These are phyloP conservation scores for Cephus pygmeus DNA, from an alignment of 2,888 invertebrate species.

Conservation along the genomic window DNA sequence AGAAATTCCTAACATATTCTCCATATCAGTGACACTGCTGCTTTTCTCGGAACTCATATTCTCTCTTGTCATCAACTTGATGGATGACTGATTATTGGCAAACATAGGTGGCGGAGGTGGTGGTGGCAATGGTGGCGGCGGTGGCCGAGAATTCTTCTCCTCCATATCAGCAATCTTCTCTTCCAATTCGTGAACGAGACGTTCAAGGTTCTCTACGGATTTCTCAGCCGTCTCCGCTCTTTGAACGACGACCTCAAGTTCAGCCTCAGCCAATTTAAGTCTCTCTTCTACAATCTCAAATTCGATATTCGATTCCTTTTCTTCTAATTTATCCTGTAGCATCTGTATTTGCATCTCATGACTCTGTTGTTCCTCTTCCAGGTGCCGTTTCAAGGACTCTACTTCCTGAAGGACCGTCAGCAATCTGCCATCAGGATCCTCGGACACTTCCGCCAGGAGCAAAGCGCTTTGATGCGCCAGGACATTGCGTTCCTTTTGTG, in stretches of 20 bases:
- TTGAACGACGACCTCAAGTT: slow-evolving; percentile 72
- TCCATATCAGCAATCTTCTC: slow-evolving; percentile 51
- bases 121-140: slow-evolving; percentile 67
- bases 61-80: slow-evolving; percentile 61
- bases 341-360: slow-evolving; percentile 71
- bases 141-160: slow-evolving; percentile 42
- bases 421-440: slow-evolving; percentile 69
- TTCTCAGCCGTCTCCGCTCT: slow-evolving; percentile 73
- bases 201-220: slow-evolving; percentile 59
- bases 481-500: slow-evolving; percentile 74
- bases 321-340: slow-evolving; percentile 75
- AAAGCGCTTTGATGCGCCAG: slow-evolving; percentile 77
- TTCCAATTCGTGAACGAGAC: slow-evolving; percentile 43
- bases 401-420: slow-evolving; percentile 71
- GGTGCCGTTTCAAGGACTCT: slow-evolving; percentile 71
- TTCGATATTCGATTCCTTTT: slow-evolving; percentile 75
- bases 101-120: slow-evolving; percentile 63
- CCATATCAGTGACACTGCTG: slow-evolving; percentile 69
- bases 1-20: slow-evolving; percentile 71
- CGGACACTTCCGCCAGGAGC: slow-evolving; percentile 72
- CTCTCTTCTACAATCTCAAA: slow-evolving; percentile 78
- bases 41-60: slow-evolving; percentile 41
- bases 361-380: slow-evolving; percentile 72
- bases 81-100: slow-evolving; percentile 39
- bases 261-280: slow-evolving; percentile 76